Base-by-base conservation (phyloP, 2,797 vertebrate genomes). In the Oreonectes daqikongensis region DNA sequence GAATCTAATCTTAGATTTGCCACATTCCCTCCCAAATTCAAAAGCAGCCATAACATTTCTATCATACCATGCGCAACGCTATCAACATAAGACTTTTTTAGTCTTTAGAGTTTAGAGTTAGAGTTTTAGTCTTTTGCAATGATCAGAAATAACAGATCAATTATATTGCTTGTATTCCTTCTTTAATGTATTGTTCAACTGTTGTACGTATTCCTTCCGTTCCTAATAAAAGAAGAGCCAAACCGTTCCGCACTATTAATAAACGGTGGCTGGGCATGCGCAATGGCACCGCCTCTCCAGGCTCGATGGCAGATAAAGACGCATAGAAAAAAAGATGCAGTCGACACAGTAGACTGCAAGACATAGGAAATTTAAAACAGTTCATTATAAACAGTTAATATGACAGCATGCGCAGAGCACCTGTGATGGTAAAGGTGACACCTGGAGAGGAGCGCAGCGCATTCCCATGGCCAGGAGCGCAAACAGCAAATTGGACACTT, bases 401-500 rank as follows among this genome's bases (percentile, higher is more conserved):
- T 69, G 44, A 69, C 26, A 35, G 20, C 46, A 42, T n/a, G 15
- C 28, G 46, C 73, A 26, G 17, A 26, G 52, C 18, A 32, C 22
- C 26, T 32, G 57, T 7, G 50, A 22, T 17, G 35, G 40, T 52
- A n/a, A 60, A 53, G 66, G 66, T 57, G 78, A 22, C 14, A 30
- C 15, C 20, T 48, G 26, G 20, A 22, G 35, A 46, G 53, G 22
- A 35, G 66, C 57, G 53, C 63, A 18, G 8, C 30, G 28, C 57
- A 69, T 65, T 59, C 59, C 15, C 84, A 92, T 92, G 93, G 89
- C 88, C 32, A 81, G 81, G 73, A 79, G 24, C 85, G 84, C 0
- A 79, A 92, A 94, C 84, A 82, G 90, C 70, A 87, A 88, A 69
- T 85, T 94, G 82, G 94, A 95, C 67, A 84, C 89, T 0, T 95